Conservation (phyloP, 2,113 vertebrate genomes). For the Mastomys coucha region DNA sequence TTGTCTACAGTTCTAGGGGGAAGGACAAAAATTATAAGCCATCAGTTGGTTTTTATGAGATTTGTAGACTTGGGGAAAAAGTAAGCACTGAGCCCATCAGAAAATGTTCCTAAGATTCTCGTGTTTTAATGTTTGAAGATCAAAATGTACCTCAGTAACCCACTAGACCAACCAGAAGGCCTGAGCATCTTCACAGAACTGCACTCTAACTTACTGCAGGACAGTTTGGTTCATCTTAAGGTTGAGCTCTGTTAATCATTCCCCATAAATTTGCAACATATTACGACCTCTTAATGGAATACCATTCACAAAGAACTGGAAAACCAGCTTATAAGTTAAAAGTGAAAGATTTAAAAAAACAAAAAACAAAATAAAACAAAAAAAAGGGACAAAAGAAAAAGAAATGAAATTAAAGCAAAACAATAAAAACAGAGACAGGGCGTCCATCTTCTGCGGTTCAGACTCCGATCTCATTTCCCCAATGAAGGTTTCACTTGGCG, state of each 20-base stretch:
- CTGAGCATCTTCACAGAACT: conserved; percentile 56
- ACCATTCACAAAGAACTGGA: conserved; percentile 89
- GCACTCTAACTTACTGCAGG: conserved; percentile 60
- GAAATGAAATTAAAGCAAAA: conserved; percentile 91
- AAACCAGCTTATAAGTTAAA: conserved; percentile 89
- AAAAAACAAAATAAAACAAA: conserved; percentile 87
- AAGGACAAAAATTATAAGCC: conserved; percentile 46
- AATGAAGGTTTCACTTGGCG: conserved; percentile 98
- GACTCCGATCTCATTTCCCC: conserved; percentile 98
- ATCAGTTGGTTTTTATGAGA: conserved; percentile 66
- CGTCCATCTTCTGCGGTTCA: conserved; percentile 99
- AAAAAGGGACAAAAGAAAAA: conserved; percentile 95
- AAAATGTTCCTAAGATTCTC: conserved; percentile 45
- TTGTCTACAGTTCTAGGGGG: conserved; percentile 62
- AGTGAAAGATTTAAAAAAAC: conserved; percentile 90
- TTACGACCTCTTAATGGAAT: conserved; percentile 87
- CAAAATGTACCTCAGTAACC: conserved; percentile 55
- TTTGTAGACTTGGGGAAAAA: conserved; percentile 51
- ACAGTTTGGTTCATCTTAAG: conserved; percentile 67
- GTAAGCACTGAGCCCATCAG: neutral
- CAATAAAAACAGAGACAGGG: conserved; percentile 98
- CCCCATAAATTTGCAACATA: conserved; percentile 82
- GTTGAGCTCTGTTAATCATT: conserved; percentile 66
- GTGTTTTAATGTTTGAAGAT: conserved; percentile 72
- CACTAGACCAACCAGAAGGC: conserved; percentile 57